phyloP scores from a whole-genome alignment of 37 sponge, comb jelly and placozoan species.

The Aplysina aerophoba region DNA sequence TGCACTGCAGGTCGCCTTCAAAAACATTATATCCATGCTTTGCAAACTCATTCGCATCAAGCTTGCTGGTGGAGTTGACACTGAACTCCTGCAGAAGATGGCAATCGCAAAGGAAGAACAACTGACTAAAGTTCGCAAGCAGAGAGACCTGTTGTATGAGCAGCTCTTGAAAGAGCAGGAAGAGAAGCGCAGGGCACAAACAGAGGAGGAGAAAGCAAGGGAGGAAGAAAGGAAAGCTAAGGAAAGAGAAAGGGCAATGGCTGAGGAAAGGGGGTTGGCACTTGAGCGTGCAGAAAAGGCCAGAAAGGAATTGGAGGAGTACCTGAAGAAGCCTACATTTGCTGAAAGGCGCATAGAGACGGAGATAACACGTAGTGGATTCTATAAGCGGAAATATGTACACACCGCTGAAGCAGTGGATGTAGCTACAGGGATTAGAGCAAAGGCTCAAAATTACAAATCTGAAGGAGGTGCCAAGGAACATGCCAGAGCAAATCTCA shows the following conservation, averaged over 20 bases:
- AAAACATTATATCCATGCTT: not conserved
- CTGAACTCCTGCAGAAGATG: not conserved
- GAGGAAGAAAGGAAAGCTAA: not conserved
- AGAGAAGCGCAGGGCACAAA: not conserved
- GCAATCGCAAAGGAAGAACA: not conserved
- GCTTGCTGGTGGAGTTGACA: not conserved
- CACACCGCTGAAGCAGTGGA: constrained; percentile 13
- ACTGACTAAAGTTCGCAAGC: not conserved
- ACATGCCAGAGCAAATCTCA: constrained; percentile 7
- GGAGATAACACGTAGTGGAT: not conserved
- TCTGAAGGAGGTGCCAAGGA: constrained; percentile 26
- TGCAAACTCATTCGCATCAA: not conserved
- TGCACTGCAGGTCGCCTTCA: not conserved
- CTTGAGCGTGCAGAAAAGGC: no score
- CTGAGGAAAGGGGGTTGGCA: no score
- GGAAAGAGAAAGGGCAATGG: no score
- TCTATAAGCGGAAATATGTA: not conserved
- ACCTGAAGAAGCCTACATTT: constrained; percentile 26
- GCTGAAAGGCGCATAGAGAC: not conserved
- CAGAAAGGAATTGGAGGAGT: constrained; percentile 19
- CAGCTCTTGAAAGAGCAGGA: not conserved
- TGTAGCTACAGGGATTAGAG: constrained; percentile 13
- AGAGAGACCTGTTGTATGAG: not conserved
- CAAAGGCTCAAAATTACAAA: constrained; percentile 15
- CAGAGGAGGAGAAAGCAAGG: not conserved